Evolutionary conservation across 1,140 invertebrate genomes (phyloP).

Genomic region (Lepidurus couesii): DNA sequence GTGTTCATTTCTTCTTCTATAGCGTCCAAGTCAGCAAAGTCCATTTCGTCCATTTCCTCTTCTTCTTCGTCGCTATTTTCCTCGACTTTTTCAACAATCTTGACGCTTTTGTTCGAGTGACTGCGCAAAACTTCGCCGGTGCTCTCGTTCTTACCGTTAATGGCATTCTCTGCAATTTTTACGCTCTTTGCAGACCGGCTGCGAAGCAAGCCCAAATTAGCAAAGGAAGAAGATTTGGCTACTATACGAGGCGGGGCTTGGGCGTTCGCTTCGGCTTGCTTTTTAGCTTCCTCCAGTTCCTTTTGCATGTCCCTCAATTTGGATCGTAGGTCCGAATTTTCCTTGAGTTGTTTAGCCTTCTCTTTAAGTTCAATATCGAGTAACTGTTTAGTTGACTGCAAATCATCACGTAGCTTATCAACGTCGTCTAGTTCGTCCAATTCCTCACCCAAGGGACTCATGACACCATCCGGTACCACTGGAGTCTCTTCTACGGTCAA

Average conservation of each 20-base stretch:
- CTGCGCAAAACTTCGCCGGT: conserved; percentile 28
- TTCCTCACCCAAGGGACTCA: conserved; percentile 45
- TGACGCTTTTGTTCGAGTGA: conserved; percentile 34
- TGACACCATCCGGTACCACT: conserved; percentile 49
- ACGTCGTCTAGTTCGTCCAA: conserved; percentile 81
- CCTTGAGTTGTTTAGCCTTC: conserved; percentile 75
- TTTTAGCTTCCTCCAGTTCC: conserved; percentile 32
- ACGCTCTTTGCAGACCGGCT: not conserved
- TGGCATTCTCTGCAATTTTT: conserved; percentile 30
- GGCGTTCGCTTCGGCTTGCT: conserved; percentile 11
- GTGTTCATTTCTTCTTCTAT: conserved; percentile 44
- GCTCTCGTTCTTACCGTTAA: conserved; percentile 38
- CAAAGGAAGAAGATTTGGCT: conserved; percentile 6
- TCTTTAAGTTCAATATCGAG: conserved; percentile 76
- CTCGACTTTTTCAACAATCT: conserved; percentile 32
- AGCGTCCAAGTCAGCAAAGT: conserved; percentile 43
- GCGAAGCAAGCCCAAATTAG: conserved; percentile 22
- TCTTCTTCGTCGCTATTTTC: conserved; percentile 67
- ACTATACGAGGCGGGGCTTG: not conserved
- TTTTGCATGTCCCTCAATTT: conserved; percentile 38
- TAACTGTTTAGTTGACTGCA: conserved; percentile 85
- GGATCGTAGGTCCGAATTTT: conserved; percentile 69
- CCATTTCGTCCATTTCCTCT: conserved; percentile 58
- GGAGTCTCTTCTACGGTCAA: conserved; percentile 58
- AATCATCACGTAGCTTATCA: conserved; percentile 79